Conservation (phyloP, 2,797 vertebrate genomes). For the Australoheros facetus region DNA sequence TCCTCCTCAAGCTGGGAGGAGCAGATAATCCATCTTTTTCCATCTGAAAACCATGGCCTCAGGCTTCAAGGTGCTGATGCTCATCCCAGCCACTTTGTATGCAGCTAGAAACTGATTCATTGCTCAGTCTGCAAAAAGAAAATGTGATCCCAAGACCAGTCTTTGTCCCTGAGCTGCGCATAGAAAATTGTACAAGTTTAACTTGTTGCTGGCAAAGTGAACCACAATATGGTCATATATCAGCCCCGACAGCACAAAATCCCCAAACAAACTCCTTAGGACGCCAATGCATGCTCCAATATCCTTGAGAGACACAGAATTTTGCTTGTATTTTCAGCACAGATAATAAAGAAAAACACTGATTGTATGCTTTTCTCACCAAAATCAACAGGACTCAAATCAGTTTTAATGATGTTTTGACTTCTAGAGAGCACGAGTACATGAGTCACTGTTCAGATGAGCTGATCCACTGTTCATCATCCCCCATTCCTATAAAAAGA, state of each 20-base stretch:
- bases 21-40: neutral
- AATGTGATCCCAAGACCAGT: neutral
- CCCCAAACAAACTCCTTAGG: neutral
- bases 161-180: neutral
- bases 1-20: neutral
- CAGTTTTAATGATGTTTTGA: neutral
- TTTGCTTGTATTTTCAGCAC: neutral
- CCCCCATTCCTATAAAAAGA: conserved; percentile 2
- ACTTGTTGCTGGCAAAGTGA: neutral
- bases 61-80: neutral
- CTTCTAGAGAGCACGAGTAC: conserved; percentile 1
- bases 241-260: neutral
- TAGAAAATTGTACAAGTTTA: neutral
- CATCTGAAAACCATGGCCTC: neutral
- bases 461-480: neutral
- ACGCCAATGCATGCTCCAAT: neutral
- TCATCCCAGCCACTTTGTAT: neutral
- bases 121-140: neutral
- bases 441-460: conserved; percentile 7
- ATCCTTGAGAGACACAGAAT: neutral
- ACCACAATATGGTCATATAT: neutral
- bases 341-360: neutral
- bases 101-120: neutral
- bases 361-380: neutral
- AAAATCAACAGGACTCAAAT: neutral